phyloP scores from a whole-genome alignment of 1,140 invertebrate species.

The Polypedilum pembai region DNA sequence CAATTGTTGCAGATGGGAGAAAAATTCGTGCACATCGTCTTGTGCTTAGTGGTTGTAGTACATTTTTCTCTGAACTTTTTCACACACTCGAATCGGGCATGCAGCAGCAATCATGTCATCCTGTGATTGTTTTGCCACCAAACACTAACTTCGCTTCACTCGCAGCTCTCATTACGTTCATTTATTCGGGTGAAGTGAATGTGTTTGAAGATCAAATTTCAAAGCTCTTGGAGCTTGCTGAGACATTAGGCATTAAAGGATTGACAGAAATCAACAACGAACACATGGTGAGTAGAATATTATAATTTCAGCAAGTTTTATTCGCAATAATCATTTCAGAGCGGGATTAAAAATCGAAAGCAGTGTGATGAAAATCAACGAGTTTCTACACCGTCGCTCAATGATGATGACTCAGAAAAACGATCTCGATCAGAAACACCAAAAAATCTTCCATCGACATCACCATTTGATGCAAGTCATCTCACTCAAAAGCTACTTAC shows the following conservation, averaged over 20 bases:
- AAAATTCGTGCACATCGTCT: conserved; percentile 76
- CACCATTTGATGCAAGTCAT: neutral
- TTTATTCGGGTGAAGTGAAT: conserved; percentile 88
- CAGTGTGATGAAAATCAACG: neutral
- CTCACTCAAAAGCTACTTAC: neutral
- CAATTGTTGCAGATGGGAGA: conserved; percentile 72
- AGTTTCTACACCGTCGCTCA: neutral
- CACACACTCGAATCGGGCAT: conserved; percentile 54
- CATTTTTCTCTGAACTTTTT: conserved; percentile 84
- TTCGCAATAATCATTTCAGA: neutral
- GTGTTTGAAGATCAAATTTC: conserved; percentile 75
- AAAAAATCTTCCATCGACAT: neutral
- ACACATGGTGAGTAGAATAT: neutral
- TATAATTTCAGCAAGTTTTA: neutral
- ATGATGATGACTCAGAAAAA: neutral
- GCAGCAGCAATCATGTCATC: conserved; percentile 53
- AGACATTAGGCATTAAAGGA: conserved; percentile 76
- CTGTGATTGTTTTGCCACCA: conserved; percentile 74
- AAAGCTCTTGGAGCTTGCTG: conserved; percentile 70
- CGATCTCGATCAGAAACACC: neutral
- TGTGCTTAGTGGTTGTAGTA: conserved; percentile 82
- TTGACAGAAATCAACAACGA: conserved; percentile 69
- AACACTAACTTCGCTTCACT: conserved; percentile 66
- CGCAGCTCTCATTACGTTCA: conserved; percentile 76
- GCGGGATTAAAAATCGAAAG: neutral